Evolutionary conservation across 2,888 invertebrate species (phyloP).

Genomic region (Parnassius mnemosyne): DNA sequence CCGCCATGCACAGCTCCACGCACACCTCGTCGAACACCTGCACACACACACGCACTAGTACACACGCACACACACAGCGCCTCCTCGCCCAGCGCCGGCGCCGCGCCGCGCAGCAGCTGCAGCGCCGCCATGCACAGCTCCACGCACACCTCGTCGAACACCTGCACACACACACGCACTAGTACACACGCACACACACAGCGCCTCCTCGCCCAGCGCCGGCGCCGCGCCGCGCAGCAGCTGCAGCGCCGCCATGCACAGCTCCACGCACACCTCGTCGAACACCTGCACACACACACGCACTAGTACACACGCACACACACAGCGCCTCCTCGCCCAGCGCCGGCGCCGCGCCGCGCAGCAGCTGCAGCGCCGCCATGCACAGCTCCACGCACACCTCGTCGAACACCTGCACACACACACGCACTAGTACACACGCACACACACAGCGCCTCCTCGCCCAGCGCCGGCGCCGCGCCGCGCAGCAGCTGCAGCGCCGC

Average conservation of each 20-base stretch:
- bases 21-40: slow-evolving; percentile 97
- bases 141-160: slow-evolving; percentile 94
- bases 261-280: slow-evolving; percentile 95
- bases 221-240: slow-evolving; percentile 83
- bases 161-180: slow-evolving; percentile 76
- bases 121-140: slow-evolving; percentile 95
- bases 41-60: slow-evolving; percentile 69
- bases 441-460: slow-evolving; percentile 89
- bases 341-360: slow-evolving; percentile 74
- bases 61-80: slow-evolving; percentile 85
- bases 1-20: slow-evolving; percentile 94
- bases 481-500: slow-evolving; percentile 94
- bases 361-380: slow-evolving; percentile 95
- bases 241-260: slow-evolving; percentile 94
- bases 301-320: slow-evolving; percentile 86
- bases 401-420: slow-evolving; percentile 90
- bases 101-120: slow-evolving; percentile 87
- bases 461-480: slow-evolving; percentile 79
- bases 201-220: slow-evolving; percentile 83
- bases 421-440: slow-evolving; percentile 82
- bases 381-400: slow-evolving; percentile 95
- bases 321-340: slow-evolving; percentile 91
- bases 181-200: slow-evolving; percentile 86
- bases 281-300: slow-evolving; percentile 85
- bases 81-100: slow-evolving; percentile 80